Conservation (phyloP, 2,797 vertebrate genomes). For the Zalophus californianus region DNA sequence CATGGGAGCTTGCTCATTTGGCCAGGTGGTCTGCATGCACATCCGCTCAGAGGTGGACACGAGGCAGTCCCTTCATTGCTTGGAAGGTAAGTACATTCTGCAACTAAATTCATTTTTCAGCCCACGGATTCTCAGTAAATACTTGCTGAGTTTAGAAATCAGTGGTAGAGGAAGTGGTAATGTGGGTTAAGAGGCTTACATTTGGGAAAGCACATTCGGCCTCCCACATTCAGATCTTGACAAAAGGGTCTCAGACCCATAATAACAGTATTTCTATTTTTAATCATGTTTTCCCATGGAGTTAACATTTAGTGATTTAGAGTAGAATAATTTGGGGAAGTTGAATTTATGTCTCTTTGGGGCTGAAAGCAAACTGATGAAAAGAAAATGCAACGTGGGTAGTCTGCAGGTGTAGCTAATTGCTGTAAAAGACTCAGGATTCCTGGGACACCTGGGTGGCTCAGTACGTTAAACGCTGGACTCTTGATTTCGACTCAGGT, state of each 20-base stretch:
- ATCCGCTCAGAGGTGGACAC: background rate
- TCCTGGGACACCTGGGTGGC: background rate
- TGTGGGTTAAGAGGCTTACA: background rate
- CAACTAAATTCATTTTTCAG: background rate
- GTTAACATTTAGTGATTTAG: slow-evolving; percentile 35
- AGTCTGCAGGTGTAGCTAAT: slow-evolving; percentile 4
- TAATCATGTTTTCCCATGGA: slow-evolving; percentile 46
- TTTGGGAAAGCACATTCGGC: slow-evolving; percentile 4
- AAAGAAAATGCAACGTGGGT: slow-evolving; percentile 32
- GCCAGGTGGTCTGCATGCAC: background rate
- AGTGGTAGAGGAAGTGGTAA: slow-evolving; percentile 7
- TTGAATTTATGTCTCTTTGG: slow-evolving; percentile 46
- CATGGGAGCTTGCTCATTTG: background rate
- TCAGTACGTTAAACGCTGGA: background rate
- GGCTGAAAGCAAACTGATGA: slow-evolving; percentile 57
- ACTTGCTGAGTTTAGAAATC: background rate
- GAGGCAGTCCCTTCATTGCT: background rate
- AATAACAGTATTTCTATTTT: slow-evolving; percentile 50
- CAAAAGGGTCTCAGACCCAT: background rate
- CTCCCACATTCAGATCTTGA: slow-evolving; percentile 20
- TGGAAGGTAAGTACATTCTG: background rate
- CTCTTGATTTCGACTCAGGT: background rate
- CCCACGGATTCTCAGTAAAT: background rate
- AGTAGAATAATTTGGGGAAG: slow-evolving; percentile 40
- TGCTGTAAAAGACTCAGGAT: slow-evolving; percentile 32